A percentile compares a stretch with the other conserved stretches of the same genome.
Conservation (phyloP, 2,113 vertebrate genomes). For the Sceloporus undulatus region DNA sequence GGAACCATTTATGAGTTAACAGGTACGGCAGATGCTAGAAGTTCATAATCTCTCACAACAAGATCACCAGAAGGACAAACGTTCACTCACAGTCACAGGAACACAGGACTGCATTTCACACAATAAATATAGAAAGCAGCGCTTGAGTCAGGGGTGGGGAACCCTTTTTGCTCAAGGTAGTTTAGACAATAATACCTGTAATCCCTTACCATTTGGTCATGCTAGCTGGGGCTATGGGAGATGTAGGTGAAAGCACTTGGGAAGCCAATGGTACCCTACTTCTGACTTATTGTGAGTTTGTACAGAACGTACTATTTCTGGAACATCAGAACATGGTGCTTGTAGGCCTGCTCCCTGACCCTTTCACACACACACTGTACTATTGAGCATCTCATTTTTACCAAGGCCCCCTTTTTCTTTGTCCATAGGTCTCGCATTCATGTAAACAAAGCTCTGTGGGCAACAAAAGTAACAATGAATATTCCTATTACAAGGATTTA, state of each 20-base stretch:
- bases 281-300: neutral
- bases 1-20: neutral
- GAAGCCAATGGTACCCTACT: neutral
- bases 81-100: neutral
- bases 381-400: neutral
- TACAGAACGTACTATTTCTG: neutral
- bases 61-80: neutral
- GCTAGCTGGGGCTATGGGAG: neutral
- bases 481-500: constrained; percentile 41
- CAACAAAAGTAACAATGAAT: constrained; percentile 25
- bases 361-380: neutral
- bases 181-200: neutral
- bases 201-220: neutral
- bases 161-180: too few species aligned
- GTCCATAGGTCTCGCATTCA: neutral
- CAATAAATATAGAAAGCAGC: neutral
- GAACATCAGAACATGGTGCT: neutral
- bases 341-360: neutral
- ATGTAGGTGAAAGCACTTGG: neutral
- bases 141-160: neutral
- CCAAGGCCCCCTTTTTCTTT: constrained; percentile 20
- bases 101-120: neutral
- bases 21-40: neutral
- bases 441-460: constrained; percentile 14
- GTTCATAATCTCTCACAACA: neutral